These are phyloP conservation scores for Drosophila chauvacae DNA, from an alignment of 1,140 invertebrate genomes.

Conservation along the genomic window DNA sequence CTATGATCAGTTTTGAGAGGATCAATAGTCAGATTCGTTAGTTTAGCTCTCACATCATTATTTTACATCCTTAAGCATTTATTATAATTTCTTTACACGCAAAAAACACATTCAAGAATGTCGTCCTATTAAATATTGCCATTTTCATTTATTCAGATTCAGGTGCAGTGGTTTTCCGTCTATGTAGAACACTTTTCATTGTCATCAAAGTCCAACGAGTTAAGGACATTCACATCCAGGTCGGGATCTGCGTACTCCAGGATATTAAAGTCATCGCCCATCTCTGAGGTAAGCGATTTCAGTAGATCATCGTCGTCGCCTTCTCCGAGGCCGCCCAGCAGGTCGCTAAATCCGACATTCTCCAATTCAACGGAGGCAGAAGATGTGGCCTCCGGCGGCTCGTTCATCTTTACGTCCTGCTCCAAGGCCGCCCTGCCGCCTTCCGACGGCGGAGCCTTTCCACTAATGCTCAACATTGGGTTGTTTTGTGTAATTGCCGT, in stretches of 20 bases:
- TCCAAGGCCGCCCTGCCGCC: slow-evolving; percentile 47
- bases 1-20: not conserved
- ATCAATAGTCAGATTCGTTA: not conserved
- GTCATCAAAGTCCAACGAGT: slow-evolving; percentile 91
- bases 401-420: slow-evolving; percentile 64
- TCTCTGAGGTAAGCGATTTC: slow-evolving; percentile 90
- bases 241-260: slow-evolving; percentile 97
- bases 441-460: slow-evolving; percentile 55
- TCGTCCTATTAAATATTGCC: slow-evolving; percentile 37
- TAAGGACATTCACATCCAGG: slow-evolving; percentile 91
- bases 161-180: slow-evolving; percentile 2
- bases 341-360: slow-evolving; percentile 89
- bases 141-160: slow-evolving; percentile 23
- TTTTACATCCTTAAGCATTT: not conserved
- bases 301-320: slow-evolving; percentile 95
- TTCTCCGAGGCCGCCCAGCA: slow-evolving; percentile 91
- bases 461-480: slow-evolving; percentile 71
- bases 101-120: not conserved
- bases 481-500: slow-evolving; percentile 64
- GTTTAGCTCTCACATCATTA: not conserved
- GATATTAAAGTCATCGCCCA: slow-evolving; percentile 98
- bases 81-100: not conserved
- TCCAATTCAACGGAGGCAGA: slow-evolving; percentile 69
- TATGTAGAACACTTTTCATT: slow-evolving; percentile 67
- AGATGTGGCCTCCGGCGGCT: slow-evolving; percentile 62